Percentiles rank a stretch among this genome's conserved stretches.
Evolutionary conservation across 2,113 vertebrate genomes (phyloP).

Genomic region (Gymnobelideus leadbeateri): DNA sequence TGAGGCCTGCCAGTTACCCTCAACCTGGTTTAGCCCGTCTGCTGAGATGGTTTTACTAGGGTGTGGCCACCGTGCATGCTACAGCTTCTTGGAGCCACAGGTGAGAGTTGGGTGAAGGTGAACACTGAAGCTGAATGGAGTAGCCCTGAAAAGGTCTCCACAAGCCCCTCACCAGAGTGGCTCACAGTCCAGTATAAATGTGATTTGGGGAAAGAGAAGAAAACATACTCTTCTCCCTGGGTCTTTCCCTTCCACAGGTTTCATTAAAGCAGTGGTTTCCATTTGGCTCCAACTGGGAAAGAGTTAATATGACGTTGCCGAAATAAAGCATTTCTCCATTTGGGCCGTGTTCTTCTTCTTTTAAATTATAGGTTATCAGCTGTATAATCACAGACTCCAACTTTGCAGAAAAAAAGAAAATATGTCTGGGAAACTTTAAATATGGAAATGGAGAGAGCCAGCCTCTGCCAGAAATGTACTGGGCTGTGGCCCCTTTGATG

Average conservation of each 20-base stretch:
- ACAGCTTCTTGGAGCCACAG: not conserved
- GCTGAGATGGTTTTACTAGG: not conserved
- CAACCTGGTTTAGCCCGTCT: not conserved
- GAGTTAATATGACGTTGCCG: not conserved
- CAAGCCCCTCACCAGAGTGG: too few relatives aligned
- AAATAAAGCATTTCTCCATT: constrained; percentile 50
- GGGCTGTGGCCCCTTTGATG: not conserved
- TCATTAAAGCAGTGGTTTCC: not conserved
- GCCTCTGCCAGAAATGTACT: not conserved
- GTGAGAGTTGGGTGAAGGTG: not conserved
- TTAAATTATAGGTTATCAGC: constrained; percentile 78
- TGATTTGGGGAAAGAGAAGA: not conserved
- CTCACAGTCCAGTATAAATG: not conserved
- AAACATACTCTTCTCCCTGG: not conserved
- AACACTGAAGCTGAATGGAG: not conserved
- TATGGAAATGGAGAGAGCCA: not conserved
- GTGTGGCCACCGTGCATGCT: not conserved
- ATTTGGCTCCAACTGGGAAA: fast-evolving
- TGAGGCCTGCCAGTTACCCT: not conserved
- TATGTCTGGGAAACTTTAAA: constrained; percentile 73
- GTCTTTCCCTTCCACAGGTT: not conserved
- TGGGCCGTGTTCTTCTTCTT: constrained; percentile 1
- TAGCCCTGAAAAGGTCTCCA: too few relatives aligned
- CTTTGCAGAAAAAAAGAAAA: constrained; percentile 60
- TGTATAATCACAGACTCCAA: constrained; percentile 78